A percentile compares a stretch with the other conserved stretches of the same genome.
Evolutionary conservation across 2,888 invertebrate species (phyloP).

Genomic region (Bibio marci): DNA sequence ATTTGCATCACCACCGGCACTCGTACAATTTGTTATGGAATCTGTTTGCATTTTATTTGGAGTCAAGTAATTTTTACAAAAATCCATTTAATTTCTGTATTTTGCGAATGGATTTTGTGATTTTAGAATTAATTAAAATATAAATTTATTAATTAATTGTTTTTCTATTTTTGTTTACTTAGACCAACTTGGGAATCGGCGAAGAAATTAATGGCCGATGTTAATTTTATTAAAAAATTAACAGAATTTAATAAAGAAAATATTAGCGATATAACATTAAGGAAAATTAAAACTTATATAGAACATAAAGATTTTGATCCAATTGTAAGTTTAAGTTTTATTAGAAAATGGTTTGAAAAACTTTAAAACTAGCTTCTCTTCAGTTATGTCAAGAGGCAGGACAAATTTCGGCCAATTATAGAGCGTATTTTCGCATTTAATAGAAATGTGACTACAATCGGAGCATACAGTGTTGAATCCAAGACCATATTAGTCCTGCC

Average conservation of each 20-base stretch:
- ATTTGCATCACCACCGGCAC: conserved; percentile 70
- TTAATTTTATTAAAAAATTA: conserved; percentile 64
- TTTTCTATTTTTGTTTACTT: conserved; percentile 10
- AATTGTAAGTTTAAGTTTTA: conserved; percentile 36
- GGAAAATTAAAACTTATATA: conserved; percentile 67
- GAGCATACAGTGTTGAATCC: no score
- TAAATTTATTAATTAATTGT: not conserved
- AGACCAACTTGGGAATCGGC: conserved; percentile 79
- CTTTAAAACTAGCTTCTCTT: no score
- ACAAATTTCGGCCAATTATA: no score
- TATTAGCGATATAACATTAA: conserved; percentile 55
- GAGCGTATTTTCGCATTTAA: no score
- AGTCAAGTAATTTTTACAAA: conserved; percentile 41
- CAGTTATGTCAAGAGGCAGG: no score
- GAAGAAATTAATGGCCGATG: conserved; percentile 62
- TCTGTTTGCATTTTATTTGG: conserved; percentile 71
- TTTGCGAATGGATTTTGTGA: no score
- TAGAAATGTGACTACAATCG: no score
- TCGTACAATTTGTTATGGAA: conserved; percentile 84
- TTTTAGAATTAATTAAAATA: not conserved
- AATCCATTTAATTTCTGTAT: not conserved
- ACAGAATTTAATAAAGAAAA: conserved; percentile 78
- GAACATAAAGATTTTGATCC: conserved; percentile 76
- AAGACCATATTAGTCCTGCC: no score
- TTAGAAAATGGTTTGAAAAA: no score